These are phyloP conservation scores for Callipepla squamata DNA, from an alignment of 2,113 vertebrate genomes.

Conservation along the genomic window DNA sequence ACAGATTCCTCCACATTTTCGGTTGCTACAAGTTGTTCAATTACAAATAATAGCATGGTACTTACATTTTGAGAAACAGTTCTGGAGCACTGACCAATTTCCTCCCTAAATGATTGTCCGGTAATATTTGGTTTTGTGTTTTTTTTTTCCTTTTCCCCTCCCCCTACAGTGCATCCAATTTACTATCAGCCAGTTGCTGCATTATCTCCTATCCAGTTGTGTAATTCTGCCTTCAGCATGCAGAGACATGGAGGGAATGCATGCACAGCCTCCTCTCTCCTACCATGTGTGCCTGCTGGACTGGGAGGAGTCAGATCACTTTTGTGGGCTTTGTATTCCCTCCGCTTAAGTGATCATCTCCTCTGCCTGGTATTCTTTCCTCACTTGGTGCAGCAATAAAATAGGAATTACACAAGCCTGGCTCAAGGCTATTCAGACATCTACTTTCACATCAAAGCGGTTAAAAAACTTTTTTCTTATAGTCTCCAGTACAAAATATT, in stretches of 20 bases:
- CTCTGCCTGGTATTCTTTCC: not conserved
- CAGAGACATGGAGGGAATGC: rapidly evolving
- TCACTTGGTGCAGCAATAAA: not conserved
- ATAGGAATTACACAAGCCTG: not conserved
- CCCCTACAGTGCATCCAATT: not conserved
- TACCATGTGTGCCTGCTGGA: not conserved
- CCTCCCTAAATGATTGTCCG: not conserved
- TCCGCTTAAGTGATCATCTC: not conserved
- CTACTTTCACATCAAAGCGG: not conserved
- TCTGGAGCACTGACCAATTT: not conserved
- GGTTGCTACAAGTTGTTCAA: not conserved
- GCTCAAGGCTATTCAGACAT: not conserved
- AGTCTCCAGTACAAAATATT: not conserved
- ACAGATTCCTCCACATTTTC: not conserved
- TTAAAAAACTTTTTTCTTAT: not conserved
- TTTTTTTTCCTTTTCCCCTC: not conserved
- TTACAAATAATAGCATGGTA: not conserved
- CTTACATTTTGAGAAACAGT: not conserved
- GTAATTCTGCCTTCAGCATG: not conserved
- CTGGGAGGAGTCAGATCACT: not conserved
- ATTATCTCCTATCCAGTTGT: not conserved
- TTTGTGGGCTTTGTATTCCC: not conserved
- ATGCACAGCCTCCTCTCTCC: not conserved
- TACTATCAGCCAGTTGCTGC: not conserved
- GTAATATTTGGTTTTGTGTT: not conserved